Percentiles rank a stretch among this genome's conserved stretches.
These are phyloP conservation scores for Odocoileus virginianus DNA, from an alignment of 2,113 vertebrate genomes.

Conservation along the genomic window DNA sequence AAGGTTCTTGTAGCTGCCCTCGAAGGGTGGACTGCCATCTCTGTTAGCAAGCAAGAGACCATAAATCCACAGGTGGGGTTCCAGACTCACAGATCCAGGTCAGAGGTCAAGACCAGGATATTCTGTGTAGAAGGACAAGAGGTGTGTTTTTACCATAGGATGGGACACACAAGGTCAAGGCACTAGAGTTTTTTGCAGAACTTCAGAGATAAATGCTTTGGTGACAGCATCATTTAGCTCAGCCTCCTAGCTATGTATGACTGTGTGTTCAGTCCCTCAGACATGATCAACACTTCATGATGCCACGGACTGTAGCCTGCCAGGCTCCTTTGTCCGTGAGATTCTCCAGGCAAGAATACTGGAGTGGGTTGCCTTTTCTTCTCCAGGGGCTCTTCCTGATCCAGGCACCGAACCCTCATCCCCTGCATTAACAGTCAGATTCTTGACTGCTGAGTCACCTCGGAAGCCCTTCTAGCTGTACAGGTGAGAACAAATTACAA, in stretches of 20 bases:
- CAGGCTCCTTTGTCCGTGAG: background rate
- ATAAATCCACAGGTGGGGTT: background rate
- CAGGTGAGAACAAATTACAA: background rate
- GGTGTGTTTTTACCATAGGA: background rate
- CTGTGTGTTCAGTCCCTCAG: background rate
- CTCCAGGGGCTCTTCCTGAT: background rate
- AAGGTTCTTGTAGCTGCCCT: background rate
- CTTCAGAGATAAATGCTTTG: rapidly evolving
- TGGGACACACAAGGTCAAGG: rapidly evolving
- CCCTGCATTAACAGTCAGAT: background rate
- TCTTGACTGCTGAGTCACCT: background rate
- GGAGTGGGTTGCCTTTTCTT: background rate
- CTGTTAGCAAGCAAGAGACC: background rate
- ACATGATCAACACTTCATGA: background rate
- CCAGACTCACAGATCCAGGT: background rate
- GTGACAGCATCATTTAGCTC: background rate
- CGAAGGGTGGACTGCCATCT: background rate
- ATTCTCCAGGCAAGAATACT: background rate
- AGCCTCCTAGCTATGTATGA: too few species aligned
- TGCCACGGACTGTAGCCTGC: rapidly evolving
- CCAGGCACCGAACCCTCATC: background rate
- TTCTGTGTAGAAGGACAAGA: background rate
- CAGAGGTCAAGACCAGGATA: background rate
- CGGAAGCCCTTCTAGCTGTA: background rate
- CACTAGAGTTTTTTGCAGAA: background rate